Conservation (phyloP, 2,113 vertebrate genomes). For the Thinocorus orbignyianus region DNA sequence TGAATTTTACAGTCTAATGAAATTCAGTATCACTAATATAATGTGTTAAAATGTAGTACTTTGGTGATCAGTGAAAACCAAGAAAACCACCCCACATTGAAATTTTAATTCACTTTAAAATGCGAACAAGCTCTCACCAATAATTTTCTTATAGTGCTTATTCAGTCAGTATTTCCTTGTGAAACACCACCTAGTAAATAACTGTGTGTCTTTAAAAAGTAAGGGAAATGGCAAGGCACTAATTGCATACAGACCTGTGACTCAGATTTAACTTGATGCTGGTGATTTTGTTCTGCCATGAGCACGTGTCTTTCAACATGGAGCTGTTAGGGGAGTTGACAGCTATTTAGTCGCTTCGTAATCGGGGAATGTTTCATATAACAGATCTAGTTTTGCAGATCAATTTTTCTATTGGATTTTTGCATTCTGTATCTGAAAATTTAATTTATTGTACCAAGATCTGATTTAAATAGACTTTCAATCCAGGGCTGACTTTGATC, state of each 20-base stretch:
- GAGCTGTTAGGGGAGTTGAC: not conserved
- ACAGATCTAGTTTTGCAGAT: not conserved
- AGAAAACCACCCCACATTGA: not conserved
- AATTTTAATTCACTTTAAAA: not conserved
- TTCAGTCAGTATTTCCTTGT: not conserved
- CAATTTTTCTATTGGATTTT: conserved; percentile 17
- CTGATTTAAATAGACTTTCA: conserved; percentile 17
- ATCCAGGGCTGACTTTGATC: not conserved
- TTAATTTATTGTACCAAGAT: conserved; percentile 23
- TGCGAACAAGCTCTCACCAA: not conserved
- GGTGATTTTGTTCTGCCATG: not conserved
- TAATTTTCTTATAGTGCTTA: not conserved
- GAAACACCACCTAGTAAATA: not conserved
- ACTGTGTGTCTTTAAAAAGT: not conserved
- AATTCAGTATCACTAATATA: not conserved
- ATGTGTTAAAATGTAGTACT: not conserved
- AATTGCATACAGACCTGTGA: not conserved
- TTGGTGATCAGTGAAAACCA: not conserved
- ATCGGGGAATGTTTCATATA: not conserved
- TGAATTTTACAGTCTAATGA: not conserved
- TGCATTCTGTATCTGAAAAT: conserved; percentile 12
- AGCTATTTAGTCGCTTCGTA: not conserved
- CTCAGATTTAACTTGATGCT: not conserved
- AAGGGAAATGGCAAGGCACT: not conserved
- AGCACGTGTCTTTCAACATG: not conserved